Evolutionary conservation across 2,888 invertebrate species (phyloP).

Genomic region (Drosophila parthenogenetica): DNA sequence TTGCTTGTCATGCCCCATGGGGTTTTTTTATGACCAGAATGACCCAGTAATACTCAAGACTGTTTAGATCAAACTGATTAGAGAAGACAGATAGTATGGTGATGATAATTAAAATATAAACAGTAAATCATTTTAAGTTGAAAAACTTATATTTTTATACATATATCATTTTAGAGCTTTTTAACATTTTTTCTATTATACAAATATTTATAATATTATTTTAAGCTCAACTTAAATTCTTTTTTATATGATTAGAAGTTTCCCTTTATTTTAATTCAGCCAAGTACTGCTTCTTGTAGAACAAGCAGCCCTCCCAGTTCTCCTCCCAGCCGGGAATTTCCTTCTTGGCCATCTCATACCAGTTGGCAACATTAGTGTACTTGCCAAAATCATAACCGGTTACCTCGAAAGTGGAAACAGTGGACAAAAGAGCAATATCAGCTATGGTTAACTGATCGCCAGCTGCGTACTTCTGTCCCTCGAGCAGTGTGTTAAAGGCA

Average conservation of each 20-base stretch:
- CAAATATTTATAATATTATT: background rate
- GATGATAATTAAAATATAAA: background rate
- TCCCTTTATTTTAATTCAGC: background rate
- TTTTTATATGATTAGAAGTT: too few relatives aligned
- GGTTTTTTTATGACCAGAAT: slow-evolving; percentile 1
- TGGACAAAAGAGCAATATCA: slow-evolving; percentile 89
- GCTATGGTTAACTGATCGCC: slow-evolving; percentile 91
- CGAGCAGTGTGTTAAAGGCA: slow-evolving; percentile 89
- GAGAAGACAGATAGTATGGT: background rate
- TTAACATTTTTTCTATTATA: background rate
- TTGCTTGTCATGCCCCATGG: slow-evolving; percentile 25
- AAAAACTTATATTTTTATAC: background rate
- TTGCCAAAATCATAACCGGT: slow-evolving; percentile 88
- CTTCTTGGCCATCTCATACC: slow-evolving; percentile 87
- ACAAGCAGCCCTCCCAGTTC: slow-evolving; percentile 85
- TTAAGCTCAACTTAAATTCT: background rate
- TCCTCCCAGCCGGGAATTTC: slow-evolving; percentile 87
- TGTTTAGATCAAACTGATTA: slow-evolving; percentile 40
- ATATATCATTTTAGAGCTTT: background rate
- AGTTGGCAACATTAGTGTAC: slow-evolving; percentile 88
- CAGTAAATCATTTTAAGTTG: background rate
- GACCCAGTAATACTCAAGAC: slow-evolving; percentile 14
- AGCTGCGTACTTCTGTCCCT: slow-evolving; percentile 89
- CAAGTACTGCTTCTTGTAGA: slow-evolving; percentile 53
- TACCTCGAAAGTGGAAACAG: slow-evolving; percentile 89